Evolutionary conservation across 2,797 vertebrate genomes (phyloP), one percentile per base, ranked within the genome.

Genomic region (Clarias laeviceps): DNA sequence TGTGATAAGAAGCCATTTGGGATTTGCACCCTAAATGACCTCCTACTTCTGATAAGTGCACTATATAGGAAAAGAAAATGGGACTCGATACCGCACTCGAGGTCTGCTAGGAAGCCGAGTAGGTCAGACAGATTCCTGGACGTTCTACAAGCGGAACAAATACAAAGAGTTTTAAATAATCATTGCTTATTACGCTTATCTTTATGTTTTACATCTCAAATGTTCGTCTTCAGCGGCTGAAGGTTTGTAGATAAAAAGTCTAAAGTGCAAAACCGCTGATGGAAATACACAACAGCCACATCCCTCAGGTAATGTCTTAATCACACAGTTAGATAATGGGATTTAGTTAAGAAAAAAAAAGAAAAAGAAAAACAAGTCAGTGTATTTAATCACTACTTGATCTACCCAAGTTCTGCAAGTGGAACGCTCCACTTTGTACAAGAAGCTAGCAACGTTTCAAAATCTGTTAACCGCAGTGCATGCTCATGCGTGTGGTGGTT

Each of bases 241-340:
- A 68, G 37, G 54, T 61, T 29, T 29, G 59, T 62, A 37, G 27
- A 81, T 45, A 40, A 80, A 70, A 50, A 64, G 37, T 56, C 57
- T 72, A 73, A 65, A 74, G 78, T 85, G 84, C 84, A 85, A 85
- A 85, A 81, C 59, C 22, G 69, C 78, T 40, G 27, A 81, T 27
- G n/a, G 27, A 81, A 85, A 54, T 32, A 45, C 5, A 45, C 82
- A 34, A 81, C 62, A 74, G 56, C 59, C n/a, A 54, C 32, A 2
- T 56, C 59, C 57, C 61, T 80, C 32, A 45, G 54, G 8, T 62
- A 20, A 37, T 37, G 14, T 66, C 40, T 81, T 24, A n/a, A 40
- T 64, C 8, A 18, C 29, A 15, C 29, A n/a, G 27, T 73, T 72
- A 65, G 37, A 34, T 73, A n/a, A 73, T 9, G 20, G 78, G 27